Conservation (phyloP, 2,888 invertebrate species). For the Standfussiana lucernea region DNA sequence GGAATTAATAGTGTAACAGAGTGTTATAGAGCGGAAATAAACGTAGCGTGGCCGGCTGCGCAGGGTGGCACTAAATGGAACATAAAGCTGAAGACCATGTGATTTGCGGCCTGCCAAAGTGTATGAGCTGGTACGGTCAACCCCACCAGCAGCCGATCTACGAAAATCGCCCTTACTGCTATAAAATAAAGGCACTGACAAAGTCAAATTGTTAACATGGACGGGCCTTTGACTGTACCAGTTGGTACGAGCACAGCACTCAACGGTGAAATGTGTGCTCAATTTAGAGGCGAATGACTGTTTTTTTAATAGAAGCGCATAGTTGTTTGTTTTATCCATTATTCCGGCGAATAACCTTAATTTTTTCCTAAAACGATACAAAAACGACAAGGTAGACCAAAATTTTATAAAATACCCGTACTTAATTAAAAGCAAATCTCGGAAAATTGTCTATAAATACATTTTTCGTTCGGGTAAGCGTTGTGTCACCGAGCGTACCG, state of each 20-base stretch:
- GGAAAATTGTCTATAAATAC: constrained; percentile 53
- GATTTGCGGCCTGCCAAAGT: constrained; percentile 60
- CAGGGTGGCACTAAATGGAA: constrained; percentile 60
- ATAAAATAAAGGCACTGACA: constrained; percentile 2
- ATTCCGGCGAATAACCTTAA: not conserved
- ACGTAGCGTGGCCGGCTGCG: constrained; percentile 55
- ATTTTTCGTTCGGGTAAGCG: constrained; percentile 57
- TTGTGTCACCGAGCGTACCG: constrained; percentile 62
- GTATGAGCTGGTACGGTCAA: constrained; percentile 29
- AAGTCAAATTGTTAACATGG: not conserved
- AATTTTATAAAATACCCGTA: constrained; percentile 40
- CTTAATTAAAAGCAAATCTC: constrained; percentile 64
- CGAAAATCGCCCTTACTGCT: not conserved
- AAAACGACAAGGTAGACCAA: constrained; percentile 14
- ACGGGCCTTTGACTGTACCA: constrained; percentile 24
- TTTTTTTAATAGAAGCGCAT: constrained; percentile 16
- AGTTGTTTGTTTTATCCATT: not conserved
- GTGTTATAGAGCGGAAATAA: constrained; percentile 63
- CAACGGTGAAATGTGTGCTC: constrained; percentile 44
- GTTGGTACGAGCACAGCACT: constrained; percentile 37
- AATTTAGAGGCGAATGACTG: constrained; percentile 37
- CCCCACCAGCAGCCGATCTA: not conserved
- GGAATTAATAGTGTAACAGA: constrained; percentile 59
- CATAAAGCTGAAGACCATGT: constrained; percentile 66
- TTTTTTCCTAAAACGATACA: no score